Evolutionary conservation across 2,113 vertebrate species (phyloP), one percentile per base, ranked within the genome.

Genomic region (Lepus americanus): DNA sequence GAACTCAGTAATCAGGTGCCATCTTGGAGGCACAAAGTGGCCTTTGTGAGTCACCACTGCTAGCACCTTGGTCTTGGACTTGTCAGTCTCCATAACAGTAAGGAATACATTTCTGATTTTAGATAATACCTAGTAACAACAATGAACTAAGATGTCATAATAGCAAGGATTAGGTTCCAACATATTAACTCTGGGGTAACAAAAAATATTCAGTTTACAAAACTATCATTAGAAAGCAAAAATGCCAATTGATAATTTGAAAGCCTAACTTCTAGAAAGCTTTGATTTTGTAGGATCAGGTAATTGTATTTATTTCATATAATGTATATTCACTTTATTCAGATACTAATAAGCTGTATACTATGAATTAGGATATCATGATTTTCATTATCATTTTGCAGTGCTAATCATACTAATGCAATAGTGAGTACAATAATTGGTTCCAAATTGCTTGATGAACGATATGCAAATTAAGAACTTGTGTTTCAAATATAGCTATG

Each of bases 331-430:
- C 4, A 59, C 33, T 86, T 86, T 31, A 1, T 80, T 80, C 23
- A 66, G 61, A 67, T 74, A 59, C 36, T 59, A 33, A 83, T 64
- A 44, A 73, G 33, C 12, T 80, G 3, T 49, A 39, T 16, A 7
- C 33, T 63, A 22, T 81, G 49, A 69, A 89, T 74, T 73, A 49
- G 33, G 12, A 80, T 70, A 8, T 17, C 55, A 59, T 64, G 27
- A 84, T 85, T 85, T 92, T 80, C 29, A 80, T 84, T 59, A n/a
- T 66, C 23, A 36, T 59, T 80, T 76, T 77, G 29, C 36, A 80
- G 11, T 86, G 25, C 25, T 51, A 81, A 69, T 87, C 67, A 90
- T 27, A 55, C 25, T 86, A 74, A 53, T 31, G 22, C 31, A n/a
- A 33, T 9, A 90, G 39, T 63, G 36, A 76, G 12, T 59, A 51